Base-by-base conservation (phyloP, 1,140 invertebrate species). In the Mya arenaria region DNA sequence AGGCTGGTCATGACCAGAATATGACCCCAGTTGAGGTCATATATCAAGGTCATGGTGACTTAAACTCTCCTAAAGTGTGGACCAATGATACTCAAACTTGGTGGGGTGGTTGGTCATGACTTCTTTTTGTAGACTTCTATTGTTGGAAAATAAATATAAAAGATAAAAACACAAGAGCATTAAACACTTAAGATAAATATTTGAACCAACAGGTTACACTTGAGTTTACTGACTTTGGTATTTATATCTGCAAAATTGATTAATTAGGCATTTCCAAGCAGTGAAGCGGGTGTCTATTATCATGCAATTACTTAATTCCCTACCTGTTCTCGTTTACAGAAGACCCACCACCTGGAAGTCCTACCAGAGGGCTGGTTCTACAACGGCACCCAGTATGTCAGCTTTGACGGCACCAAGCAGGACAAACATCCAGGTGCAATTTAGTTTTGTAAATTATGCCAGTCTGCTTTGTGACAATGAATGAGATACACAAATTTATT, bases 331-430 rank as follows among this genome's bases (percentile, higher is more conserved):
- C 1, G 65, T 44, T 82, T 73, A 30, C 84, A 90, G 89, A 85
- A 84, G 30, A 68, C 85, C n/a, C 82, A 86, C 63, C 90, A 90
- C 52, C 82, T 89, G n/a, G 88, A 86, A 10, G 23, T 60, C 0
- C 82, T 91, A 0, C 90, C 90, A 34, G 83, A 85, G 10, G 90
- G 90, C 48, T 91, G 90, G 90, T 91, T 89, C 82, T 91, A 91
- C 74, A 91, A 89, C 80, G 90, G 90, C 52, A 85, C 80, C 41
- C 88, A 89, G 82, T 91, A 84, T 81, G 84, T 91, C 39, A 87
- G 86, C 69, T 85, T 91, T 85, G 69, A 56, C 36, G 90, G 90
- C 6, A 84, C 89, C 28, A 79, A 83, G 30, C 84, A 85, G 37
- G 48, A 75, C 65, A 75, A 37, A 30, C 90, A 91, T 74, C 90